Base-by-base conservation (phyloP, 2,888 invertebrate genomes). In the Anaspis maculata region DNA sequence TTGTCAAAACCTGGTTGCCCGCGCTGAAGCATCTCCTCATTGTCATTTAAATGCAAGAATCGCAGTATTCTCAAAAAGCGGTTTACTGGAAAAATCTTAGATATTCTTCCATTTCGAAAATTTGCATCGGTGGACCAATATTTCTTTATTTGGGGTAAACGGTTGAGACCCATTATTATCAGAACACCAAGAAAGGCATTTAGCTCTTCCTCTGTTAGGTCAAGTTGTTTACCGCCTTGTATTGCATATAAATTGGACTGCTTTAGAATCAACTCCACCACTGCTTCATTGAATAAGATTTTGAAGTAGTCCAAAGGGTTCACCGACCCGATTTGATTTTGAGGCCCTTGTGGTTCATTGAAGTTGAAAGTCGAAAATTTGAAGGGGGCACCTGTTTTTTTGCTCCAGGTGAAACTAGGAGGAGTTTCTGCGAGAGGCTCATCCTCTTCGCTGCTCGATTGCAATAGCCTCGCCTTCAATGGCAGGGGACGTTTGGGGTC, bases 11-110 rank as follows among this genome's bases (percentile, higher is more conserved):
- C 30, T 15, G 27, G 32, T 12, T 13, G 11, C 11, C 2, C 15
- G 9, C 22, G 26, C 3, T 14, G 16, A 12, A 22, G 27, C 16
- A 32, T 31, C 10, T 26, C 11, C 16, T 14, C 13, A 24, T 35
- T 35, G 25, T 35, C 31, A 27, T 32, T 32, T 5, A 32, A 12
- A 15, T 36, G 36, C 7, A 36, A 21, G 9, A 21, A 21, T 7
- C 29, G 29, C 7, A 29, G 1, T 12, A 29, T 22, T 22, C n/a
- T 23, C 13, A 27, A 15, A 27, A 27, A 27, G 9, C 27, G 14
- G 9, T 15, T 15, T n/a, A 15, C 6, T 14, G 27, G 11, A 3
- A 27, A 10, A 3, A 27, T 15, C 3, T 2, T 7, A 7, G 27
- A 15, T 9, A 27, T 15, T 2, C 15, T 27, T 15, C n/a, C 15